Base-by-base conservation (phyloP, 2,888 invertebrate species). In the Pomacea canaliculata region DNA sequence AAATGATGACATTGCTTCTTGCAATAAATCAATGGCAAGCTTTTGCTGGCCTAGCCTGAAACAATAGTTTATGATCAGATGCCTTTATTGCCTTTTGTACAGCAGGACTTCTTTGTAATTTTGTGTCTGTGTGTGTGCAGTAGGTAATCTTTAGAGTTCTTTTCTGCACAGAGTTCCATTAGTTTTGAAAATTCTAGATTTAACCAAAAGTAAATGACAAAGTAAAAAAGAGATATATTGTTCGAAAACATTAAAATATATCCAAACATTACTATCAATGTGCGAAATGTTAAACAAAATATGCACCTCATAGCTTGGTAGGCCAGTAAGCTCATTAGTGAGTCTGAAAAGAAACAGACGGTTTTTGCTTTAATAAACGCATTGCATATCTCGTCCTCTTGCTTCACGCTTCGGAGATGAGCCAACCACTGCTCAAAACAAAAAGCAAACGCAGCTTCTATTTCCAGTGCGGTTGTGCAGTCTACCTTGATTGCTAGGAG, bases 11-110 rank as follows among this genome's bases (percentile, higher is more conserved):
- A 93, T 85, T 13, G 93, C 93, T 83, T 91, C 92, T 77, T 92
- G 90, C 80, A 94, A 94, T 83, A 93, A 93, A 56, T 89, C 84
- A 86, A 92, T 93, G 16, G 94, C 93, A 87, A 93, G 93, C 78
- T 91, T 91, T 63, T 92, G 91, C 85, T 92, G 92, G 13, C 93
- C 93, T 80, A 92, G 92, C 85, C 93, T 93, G 86, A 87, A 92
- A 89, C 80, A 78, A 80, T 82, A 83, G 76, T 76, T 63, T 46
- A 71, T 27, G 16, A 60, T 60, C n/a, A 19, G 60, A 19, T 60
- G n/a, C n/a, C 16, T 19, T 19, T 19, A 60, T n/a, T 19, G 60
- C 60, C n/a, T 60, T 19, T 60, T 5, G 16, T 7, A 18, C 2
- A 60, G 60, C 16, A 18, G 7, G 60, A 18, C 7, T 60, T 18